Evolutionary conservation across 2,888 invertebrate species (phyloP).

Genomic region (Apamea monoglypha): DNA sequence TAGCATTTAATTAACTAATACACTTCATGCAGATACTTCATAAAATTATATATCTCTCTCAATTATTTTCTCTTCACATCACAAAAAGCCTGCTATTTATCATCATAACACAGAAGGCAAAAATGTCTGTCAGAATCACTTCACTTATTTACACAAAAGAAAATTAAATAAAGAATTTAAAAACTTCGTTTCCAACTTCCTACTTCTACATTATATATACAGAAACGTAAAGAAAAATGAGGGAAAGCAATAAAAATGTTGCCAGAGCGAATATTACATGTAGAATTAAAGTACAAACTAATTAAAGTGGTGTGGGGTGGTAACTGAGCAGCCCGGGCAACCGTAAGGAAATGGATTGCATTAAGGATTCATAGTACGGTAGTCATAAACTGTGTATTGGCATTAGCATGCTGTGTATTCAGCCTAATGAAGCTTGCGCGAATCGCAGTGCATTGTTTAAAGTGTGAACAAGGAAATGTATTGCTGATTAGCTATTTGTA

Average conservation of each 20-base stretch:
- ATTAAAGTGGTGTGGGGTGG: slow-evolving; percentile 57
- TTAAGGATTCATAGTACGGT: slow-evolving; percentile 49
- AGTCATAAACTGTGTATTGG: slow-evolving; percentile 60
- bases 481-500: slow-evolving; percentile 30
- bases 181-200: slow-evolving; percentile 38
- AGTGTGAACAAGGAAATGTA: slow-evolving; percentile 23
- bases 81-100: slow-evolving; percentile 16
- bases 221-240: slow-evolving; percentile 40
- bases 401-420: slow-evolving; percentile 51
- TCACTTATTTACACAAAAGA: slow-evolving; percentile 29
- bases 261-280: slow-evolving; percentile 50
- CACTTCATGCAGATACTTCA: neutral
- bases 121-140: slow-evolving; percentile 31
- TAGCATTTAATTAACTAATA: neutral
- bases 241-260: slow-evolving; percentile 54
- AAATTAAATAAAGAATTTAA: slow-evolving; percentile 44
- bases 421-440: slow-evolving; percentile 48
- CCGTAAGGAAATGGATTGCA: slow-evolving; percentile 64
- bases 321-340: slow-evolving; percentile 29
- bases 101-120: slow-evolving; percentile 17
- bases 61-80: neutral
- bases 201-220: slow-evolving; percentile 45
- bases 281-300: slow-evolving; percentile 61
- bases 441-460: slow-evolving; percentile 28
- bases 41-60: neutral